Conservation (phyloP, 1,140 invertebrate genomes). For the Gonioctena quinquepunctata region DNA sequence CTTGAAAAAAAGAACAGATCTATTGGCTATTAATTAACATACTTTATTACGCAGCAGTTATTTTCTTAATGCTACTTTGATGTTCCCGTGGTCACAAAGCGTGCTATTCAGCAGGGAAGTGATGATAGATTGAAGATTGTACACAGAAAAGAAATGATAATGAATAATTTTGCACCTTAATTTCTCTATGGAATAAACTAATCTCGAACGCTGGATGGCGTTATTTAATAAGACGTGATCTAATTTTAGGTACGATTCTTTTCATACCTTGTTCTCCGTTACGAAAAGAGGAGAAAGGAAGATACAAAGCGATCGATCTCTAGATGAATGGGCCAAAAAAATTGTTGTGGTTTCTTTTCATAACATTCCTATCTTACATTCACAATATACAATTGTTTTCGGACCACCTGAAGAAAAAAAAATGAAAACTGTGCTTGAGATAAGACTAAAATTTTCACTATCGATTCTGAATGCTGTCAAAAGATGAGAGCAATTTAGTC, state of each 20-base stretch:
- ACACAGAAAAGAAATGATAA: not conserved
- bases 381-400: too few relatives aligned
- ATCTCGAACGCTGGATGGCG: not conserved
- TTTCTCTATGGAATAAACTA: not conserved
- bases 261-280: not conserved
- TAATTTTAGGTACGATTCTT: not conserved
- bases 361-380: too few relatives aligned
- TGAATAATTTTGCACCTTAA: slow-evolving; percentile 11
- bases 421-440: too few relatives aligned
- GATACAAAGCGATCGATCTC: too few relatives aligned
- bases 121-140: slow-evolving; percentile 10
- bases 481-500: too few relatives aligned
- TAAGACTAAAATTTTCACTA: too few relatives aligned
- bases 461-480: too few relatives aligned
- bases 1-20: not conserved
- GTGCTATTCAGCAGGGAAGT: not conserved
- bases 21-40: slow-evolving; percentile 9
- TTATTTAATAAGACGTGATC: slow-evolving; percentile 4
- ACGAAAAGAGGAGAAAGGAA: not conserved
- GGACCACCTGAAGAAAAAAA: too few relatives aligned
- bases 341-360: too few relatives aligned
- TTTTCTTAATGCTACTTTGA: slow-evolving; percentile 10
- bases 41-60: not conserved
- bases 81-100: slow-evolving; percentile 1
- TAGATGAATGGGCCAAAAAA: too few relatives aligned